Conservation (phyloP, 2,888 invertebrate species). For the Automeris io region DNA sequence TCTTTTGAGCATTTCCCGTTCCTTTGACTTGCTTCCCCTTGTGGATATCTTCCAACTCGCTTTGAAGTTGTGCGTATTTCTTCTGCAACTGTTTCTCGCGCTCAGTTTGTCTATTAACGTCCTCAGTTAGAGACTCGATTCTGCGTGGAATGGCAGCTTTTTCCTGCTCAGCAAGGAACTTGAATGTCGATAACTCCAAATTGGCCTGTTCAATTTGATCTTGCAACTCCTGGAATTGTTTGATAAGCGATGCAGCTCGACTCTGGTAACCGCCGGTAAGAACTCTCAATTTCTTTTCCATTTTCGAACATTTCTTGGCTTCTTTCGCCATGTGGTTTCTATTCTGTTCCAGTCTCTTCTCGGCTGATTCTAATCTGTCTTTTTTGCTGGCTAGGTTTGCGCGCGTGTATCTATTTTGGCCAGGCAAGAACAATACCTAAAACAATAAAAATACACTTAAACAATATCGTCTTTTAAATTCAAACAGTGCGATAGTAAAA, state of each 20-base stretch:
- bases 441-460: constrained; percentile 10
- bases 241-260: constrained; percentile 87
- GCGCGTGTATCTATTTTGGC: constrained; percentile 94
- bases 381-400: constrained; percentile 97
- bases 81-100: constrained; percentile 92
- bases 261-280: constrained; percentile 84
- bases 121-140: constrained; percentile 93
- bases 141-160: constrained; percentile 92
- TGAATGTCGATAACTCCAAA: constrained; percentile 93
- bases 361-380: constrained; percentile 94
- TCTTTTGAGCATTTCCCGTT: constrained; percentile 2
- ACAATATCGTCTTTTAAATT: background rate
- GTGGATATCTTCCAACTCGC: constrained; percentile 73
- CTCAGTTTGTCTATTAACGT: constrained; percentile 93
- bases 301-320: constrained; percentile 96
- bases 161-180: constrained; percentile 93
- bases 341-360: constrained; percentile 94
- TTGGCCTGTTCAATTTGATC: constrained; percentile 94
- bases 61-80: constrained; percentile 85
- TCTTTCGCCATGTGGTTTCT: constrained; percentile 97
- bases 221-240: constrained; percentile 90
- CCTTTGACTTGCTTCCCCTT: constrained; percentile 31
- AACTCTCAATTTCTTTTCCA: constrained; percentile 97
- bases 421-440: constrained; percentile 91
- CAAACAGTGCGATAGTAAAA: background rate